Evolutionary conservation across 2,797 vertebrate species (phyloP).

Genomic region (Acanthurus leucopareius): DNA sequence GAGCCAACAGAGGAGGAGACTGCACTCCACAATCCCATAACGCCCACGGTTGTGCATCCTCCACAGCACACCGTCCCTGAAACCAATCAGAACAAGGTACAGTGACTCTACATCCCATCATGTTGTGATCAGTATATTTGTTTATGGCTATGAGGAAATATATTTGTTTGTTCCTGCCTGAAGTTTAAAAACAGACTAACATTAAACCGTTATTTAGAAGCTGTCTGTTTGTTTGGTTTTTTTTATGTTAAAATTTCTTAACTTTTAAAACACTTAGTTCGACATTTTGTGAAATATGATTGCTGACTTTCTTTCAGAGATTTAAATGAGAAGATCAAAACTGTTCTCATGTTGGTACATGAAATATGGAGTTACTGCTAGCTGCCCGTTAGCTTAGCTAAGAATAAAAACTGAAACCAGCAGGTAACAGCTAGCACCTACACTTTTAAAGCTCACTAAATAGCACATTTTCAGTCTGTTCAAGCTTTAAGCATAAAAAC

Average conservation of each 20-base stretch:
- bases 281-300: neutral
- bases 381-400: neutral
- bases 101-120: neutral
- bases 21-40: conserved; percentile 93
- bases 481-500: neutral
- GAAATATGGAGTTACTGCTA: neutral
- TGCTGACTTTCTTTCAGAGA: neutral
- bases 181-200: neutral
- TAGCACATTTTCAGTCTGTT: too few relatives aligned
- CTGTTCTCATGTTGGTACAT: neutral
- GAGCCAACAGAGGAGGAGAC: conserved; percentile 98
- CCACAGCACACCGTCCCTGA: conserved; percentile 87
- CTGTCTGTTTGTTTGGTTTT: conserved; percentile 91
- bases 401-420: neutral
- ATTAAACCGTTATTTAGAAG: conserved; percentile 79
- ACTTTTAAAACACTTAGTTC: neutral
- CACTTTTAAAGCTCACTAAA: too few relatives aligned
- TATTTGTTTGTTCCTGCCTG: neutral
- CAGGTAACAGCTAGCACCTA: too few relatives aligned
- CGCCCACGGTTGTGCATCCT: conserved; percentile 96
- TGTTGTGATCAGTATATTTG: neutral
- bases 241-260: conserved; percentile 42
- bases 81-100: conserved; percentile 83
- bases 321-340: neutral
- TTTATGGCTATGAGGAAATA: neutral